Conservation (phyloP, 2,113 vertebrate genomes). For the Apaloderma vittatum region DNA sequence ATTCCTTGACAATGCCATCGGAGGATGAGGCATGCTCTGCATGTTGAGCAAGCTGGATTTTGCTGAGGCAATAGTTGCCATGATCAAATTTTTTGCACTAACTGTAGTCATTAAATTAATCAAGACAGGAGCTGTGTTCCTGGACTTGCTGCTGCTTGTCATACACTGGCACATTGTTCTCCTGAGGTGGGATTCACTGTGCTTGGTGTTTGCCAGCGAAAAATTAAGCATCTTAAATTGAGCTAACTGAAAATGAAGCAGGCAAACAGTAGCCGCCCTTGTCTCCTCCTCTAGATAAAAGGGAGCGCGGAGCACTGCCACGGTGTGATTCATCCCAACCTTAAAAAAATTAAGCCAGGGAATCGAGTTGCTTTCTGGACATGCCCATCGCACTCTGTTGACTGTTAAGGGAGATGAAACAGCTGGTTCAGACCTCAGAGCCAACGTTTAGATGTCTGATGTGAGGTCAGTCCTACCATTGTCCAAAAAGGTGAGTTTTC, state of each 20-base stretch:
- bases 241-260: conserved; percentile 12
- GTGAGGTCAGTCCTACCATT: background rate
- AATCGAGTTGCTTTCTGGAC: background rate
- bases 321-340: background rate
- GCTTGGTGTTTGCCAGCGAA: conserved; percentile 16
- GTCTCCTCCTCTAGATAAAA: conserved; percentile 9
- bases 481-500: background rate
- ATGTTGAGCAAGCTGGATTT: conserved; percentile 8
- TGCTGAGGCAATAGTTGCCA: conserved; percentile 64
- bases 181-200: conserved; percentile 40
- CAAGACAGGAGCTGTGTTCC: conserved; percentile 6
- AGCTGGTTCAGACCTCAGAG: background rate
- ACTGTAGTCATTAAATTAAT: conserved; percentile 20
- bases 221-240: conserved; percentile 4
- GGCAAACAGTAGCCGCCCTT: background rate
- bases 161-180: conserved; percentile 26
- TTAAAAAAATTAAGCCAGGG: background rate
- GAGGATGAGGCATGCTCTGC: background rate
- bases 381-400: background rate
- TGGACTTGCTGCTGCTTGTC: conserved; percentile 48
- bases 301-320: background rate
- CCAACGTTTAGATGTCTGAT: background rate
- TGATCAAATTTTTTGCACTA: conserved; percentile 29
- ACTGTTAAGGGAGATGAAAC: background rate
- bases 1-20: background rate